These are phyloP conservation scores for Natator depressus DNA, from an alignment of 2,113 vertebrate species.

Conservation along the genomic window DNA sequence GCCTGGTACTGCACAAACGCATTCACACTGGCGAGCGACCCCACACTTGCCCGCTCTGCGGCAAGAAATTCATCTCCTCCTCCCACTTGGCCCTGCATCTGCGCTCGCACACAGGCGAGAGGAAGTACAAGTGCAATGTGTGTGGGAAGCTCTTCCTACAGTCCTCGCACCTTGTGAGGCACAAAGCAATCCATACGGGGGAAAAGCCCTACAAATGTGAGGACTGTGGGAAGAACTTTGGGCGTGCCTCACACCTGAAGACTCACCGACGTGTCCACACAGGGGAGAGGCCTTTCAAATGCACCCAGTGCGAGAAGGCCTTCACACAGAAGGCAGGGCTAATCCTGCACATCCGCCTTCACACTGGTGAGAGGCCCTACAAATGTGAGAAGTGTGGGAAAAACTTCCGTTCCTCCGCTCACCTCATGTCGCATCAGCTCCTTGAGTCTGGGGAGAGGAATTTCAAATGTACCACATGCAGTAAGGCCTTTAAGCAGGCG, in stretches of 20 bases:
- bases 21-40: conserved; percentile 66
- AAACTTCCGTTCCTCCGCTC: neutral
- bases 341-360: conserved; percentile 33
- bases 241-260: neutral
- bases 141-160: conserved; percentile 21
- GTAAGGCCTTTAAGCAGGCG: conserved; percentile 51
- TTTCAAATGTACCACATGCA: conserved; percentile 22
- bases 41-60: conserved; percentile 73
- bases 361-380: conserved; percentile 27
- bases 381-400: conserved; percentile 30
- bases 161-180: neutral
- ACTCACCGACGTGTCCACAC: neutral
- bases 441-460: conserved; percentile 66
- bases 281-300: conserved; percentile 49
- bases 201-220: conserved; percentile 22
- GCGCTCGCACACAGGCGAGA: neutral
- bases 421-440: neutral
- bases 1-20: conserved; percentile 54
- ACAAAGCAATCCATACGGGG: conserved; percentile 14
- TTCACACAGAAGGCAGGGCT: conserved; percentile 50
- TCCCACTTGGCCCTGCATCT: conserved; percentile 72
- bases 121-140: neutral
- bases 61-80: conserved; percentile 79
- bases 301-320: conserved; percentile 56
- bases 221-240: conserved; percentile 15